Conservation (phyloP, 1,140 invertebrate species). For the Scaptomyza hsui region DNA sequence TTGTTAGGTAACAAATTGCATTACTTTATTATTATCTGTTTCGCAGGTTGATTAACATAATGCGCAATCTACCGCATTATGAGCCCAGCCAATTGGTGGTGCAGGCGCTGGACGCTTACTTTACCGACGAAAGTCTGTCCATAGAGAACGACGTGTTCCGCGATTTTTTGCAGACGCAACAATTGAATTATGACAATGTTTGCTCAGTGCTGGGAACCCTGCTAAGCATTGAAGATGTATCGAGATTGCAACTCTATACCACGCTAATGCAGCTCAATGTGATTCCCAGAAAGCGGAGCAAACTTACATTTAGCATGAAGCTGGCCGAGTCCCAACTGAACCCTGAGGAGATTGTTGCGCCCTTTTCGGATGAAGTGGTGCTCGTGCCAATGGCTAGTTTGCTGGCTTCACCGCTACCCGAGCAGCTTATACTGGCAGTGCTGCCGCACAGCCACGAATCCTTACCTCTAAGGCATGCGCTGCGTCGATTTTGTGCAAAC, state of each 20-base stretch:
- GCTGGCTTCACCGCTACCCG: conserved; percentile 21
- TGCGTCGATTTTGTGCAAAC: conserved; percentile 40
- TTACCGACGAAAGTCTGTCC: conserved; percentile 32
- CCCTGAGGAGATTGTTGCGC: conserved; percentile 51
- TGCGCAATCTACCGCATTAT: conserved; percentile 32
- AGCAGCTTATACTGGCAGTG: conserved; percentile 39
- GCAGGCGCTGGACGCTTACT: conserved; percentile 31
- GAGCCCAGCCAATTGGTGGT: conserved; percentile 48
- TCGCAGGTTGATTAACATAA: conserved; percentile 40
- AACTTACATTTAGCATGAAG: background rate
- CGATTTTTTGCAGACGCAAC: conserved; percentile 28
- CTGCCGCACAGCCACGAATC: conserved; percentile 51
- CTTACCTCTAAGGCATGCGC: conserved; percentile 13
- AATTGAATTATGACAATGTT: conserved; percentile 49
- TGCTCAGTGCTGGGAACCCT: conserved; percentile 51
- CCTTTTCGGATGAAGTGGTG: conserved; percentile 64
- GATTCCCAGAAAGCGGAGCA: conserved; percentile 4
- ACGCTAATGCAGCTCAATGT: conserved; percentile 44
- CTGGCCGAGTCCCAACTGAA: conserved; percentile 9
- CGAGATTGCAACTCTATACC: conserved; percentile 49
- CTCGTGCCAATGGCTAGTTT: conserved; percentile 62
- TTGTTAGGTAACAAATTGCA: background rate
- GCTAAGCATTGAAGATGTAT: conserved; percentile 58
- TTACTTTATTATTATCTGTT: conserved; percentile 4
- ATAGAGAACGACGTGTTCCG: conserved; percentile 14